phyloP scores from a whole-genome alignment of 2,797 vertebrate genomes.

The Sphaeramia orbicularis region DNA sequence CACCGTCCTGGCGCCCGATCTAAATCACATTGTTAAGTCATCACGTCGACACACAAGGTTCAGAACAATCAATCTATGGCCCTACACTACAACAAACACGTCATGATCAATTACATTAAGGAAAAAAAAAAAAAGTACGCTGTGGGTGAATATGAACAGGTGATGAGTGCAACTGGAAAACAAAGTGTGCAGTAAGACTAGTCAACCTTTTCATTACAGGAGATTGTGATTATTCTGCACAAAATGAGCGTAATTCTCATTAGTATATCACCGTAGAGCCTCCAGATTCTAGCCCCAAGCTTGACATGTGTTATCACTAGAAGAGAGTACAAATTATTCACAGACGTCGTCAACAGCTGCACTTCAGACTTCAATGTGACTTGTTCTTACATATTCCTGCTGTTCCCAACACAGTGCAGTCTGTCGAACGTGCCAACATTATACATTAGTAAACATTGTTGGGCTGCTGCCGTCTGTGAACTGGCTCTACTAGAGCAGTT shows the following conservation, averaged over 20 bases:
- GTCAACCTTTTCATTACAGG: slow-evolving; percentile 9
- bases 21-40: slow-evolving; percentile 53
- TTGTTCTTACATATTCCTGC: slow-evolving; percentile 19
- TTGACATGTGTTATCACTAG: slow-evolving; percentile 17
- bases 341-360: slow-evolving; percentile 14
- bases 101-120: slow-evolving; percentile 50
- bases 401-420: slow-evolving; percentile 17
- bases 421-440: slow-evolving; percentile 16
- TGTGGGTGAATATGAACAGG: slow-evolving; percentile 27
- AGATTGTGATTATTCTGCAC: slow-evolving; percentile 22
- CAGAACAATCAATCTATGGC: slow-evolving; percentile 48
- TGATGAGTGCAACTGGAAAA: slow-evolving; percentile 46
- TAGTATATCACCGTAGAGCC: slow-evolving; percentile 17
- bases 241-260: slow-evolving; percentile 16
- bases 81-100: slow-evolving; percentile 58
- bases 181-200: slow-evolving; percentile 44
- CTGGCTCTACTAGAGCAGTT: slow-evolving; percentile 15
- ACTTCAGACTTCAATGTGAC: slow-evolving; percentile 31
- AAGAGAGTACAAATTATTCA: slow-evolving; percentile 19
- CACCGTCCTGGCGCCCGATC: slow-evolving; percentile 50
- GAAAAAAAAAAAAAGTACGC: slow-evolving; percentile 56
- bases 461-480: slow-evolving; percentile 20
- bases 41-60: slow-evolving; percentile 44
- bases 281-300: slow-evolving; percentile 27
- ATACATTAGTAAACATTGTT: slow-evolving; percentile 26